Base-by-base conservation (phyloP, 2,797 vertebrate genomes). In the Uromys caudimaculatus region DNA sequence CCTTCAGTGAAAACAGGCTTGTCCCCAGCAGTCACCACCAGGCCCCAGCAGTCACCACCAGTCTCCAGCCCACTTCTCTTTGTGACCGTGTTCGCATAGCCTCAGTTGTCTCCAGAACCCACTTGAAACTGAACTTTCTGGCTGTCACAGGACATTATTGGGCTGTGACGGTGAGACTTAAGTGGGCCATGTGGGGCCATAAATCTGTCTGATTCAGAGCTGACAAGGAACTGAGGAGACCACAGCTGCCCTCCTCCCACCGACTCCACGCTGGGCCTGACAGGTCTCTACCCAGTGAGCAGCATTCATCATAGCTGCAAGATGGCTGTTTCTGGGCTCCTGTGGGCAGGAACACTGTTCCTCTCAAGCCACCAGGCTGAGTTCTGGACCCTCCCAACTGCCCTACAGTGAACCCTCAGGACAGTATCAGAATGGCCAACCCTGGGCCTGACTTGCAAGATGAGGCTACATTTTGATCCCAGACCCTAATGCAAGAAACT, bases 81-180 rank as follows among this genome's bases (percentile, higher is more conserved):
- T 16, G 35, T n/a, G 50, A 35, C 71, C 73, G 32, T 0, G 0
- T 47, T 23, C 32, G 29, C 6, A 27, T 1, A 10, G 56, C 76
- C 50, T 94, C 27, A 75, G 62, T 50, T 38, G 24, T 56, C 75
- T 92, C 85, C 5, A 1, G 81, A 24, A 64, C 10, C 54, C 54
- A 19, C 52, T 56, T 88, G 92, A 87, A 87, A 76, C 6, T 41
- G n/a, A 91, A 75, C 89, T 89, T 86, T 52, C 83, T 47, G 73
- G 75, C 67, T 24, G 82, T 85, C 90, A 83, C 44, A n/a, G 54
- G 69, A 64, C 1, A 75, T 87, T 54, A 95, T 94, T 38, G 24
- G 62, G 91, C 89, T 32, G 12, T 76, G 86, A 76, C 27, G 13
- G n/a, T 50, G 56, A 58, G 32, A 94, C 86, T 96, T 79, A 95